Conservation (phyloP, 2,797 vertebrate species). For the Myoxocephalus aenaeus region DNA sequence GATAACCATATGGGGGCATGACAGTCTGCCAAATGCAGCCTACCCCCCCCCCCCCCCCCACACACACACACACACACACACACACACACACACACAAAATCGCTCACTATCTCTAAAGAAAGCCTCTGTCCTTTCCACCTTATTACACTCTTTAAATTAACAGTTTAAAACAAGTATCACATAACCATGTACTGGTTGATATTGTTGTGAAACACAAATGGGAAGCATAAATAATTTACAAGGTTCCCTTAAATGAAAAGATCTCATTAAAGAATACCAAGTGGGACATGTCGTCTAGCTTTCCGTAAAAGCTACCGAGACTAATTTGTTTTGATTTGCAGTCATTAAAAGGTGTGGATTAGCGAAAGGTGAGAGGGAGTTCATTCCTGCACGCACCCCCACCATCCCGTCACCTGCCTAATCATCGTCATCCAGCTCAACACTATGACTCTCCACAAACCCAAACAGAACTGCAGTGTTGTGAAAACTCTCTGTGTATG, state of each 20-base stretch:
- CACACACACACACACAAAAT: conserved; percentile 29
- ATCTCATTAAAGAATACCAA: background rate
- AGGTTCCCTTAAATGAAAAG: background rate
- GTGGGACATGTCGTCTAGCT: background rate
- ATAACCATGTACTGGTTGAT: background rate
- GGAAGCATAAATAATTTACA: background rate
- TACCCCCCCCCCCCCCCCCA: too few relatives aligned
- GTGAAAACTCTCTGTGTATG: background rate
- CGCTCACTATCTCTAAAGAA: conserved; percentile 22
- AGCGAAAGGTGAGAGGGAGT: background rate
- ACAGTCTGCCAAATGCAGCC: conserved; percentile 52
- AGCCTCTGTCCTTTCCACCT: conserved; percentile 27
- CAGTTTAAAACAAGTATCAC: background rate
- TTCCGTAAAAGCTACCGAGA: background rate
- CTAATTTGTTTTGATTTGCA: conserved; percentile 7
- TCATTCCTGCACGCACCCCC: background rate
- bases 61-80: conserved; percentile 28
- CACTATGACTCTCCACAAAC: background rate
- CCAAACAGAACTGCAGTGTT: background rate
- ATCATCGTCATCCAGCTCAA: background rate
- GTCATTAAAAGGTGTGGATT: conserved; percentile 10
- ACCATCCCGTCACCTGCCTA: background rate
- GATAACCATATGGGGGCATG: conserved; percentile 64
- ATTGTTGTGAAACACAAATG: background rate
- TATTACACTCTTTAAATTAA: conserved; percentile 19